Percentiles rank a stretch among this genome's conserved stretches.
Evolutionary conservation across 2,113 vertebrate genomes (phyloP).

Genomic region (Naja naja): DNA sequence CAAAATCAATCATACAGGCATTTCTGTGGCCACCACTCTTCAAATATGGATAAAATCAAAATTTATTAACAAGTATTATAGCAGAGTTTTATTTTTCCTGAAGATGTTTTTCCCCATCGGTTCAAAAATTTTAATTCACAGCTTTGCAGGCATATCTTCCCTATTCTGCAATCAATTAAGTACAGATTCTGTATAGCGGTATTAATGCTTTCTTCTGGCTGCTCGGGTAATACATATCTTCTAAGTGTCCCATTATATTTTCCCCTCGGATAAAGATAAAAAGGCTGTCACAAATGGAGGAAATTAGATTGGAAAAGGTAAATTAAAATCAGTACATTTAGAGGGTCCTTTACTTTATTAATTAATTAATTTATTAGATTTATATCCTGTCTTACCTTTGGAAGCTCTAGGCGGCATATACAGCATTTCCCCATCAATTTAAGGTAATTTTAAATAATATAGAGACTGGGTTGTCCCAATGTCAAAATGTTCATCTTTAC

Average conservation of each 20-base stretch:
- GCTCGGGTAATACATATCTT: not conserved
- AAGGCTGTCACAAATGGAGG: not conserved
- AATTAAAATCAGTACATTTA: not conserved
- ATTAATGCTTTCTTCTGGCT: not conserved
- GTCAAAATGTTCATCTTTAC: not conserved
- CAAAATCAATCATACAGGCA: not conserved
- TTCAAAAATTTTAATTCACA: not conserved
- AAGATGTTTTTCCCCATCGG: not conserved
- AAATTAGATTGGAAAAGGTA: not conserved
- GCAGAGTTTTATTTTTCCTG: not conserved
- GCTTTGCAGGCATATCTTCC: not conserved
- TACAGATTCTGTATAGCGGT: not conserved
- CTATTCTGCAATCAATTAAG: not conserved
- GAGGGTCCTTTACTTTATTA: not conserved
- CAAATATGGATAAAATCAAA: not conserved
- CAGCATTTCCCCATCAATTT: not conserved
- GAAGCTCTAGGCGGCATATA: not conserved
- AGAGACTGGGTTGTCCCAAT: not conserved
- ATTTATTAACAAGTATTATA: not conserved
- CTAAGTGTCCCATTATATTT: too few relatives aligned
- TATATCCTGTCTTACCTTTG: not conserved
- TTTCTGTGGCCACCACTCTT: not conserved
- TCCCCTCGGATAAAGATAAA: not conserved
- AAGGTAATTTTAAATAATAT: not conserved
- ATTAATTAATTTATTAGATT: not conserved